phyloP scores from a whole-genome alignment of 1,140 invertebrate genomes.

The Calosoma granatense region DNA sequence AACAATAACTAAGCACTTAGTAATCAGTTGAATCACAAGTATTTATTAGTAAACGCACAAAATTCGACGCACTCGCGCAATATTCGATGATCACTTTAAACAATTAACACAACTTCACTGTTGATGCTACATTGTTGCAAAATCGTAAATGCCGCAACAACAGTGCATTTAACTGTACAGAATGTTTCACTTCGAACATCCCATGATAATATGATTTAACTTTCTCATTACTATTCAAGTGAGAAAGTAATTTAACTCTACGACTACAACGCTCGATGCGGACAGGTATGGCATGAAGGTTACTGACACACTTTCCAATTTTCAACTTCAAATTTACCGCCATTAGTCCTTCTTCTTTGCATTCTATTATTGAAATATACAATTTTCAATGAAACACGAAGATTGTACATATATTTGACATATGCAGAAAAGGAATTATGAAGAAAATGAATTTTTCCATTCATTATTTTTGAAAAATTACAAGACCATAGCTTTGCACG shows the following conservation, averaged over 20 bases:
- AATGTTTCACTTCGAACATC: neutral
- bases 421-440: no score
- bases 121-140: conserved; percentile 1
- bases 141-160: neutral
- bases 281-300: neutral
- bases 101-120: neutral
- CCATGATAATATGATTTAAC: neutral
- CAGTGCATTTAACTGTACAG: neutral
- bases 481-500: no score
- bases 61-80: neutral
- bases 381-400: no score
- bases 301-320: conserved; percentile 1
- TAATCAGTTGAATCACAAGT: neutral
- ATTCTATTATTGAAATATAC: no score
- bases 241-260: conserved; percentile 3
- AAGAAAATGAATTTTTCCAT: no score
- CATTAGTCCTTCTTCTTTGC: no score
- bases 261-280: neutral
- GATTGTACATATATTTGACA: no score
- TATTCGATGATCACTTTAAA: neutral
- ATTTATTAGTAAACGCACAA: neutral
- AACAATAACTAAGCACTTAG: neutral
- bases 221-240: conserved; percentile 7
- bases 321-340: neutral
- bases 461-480: no score